A percentile compares a stretch with the other conserved stretches of the same genome.
These are phyloP conservation scores for Sinonovacula constricta DNA, from an alignment of 1,140 invertebrate genomes.

Conservation along the genomic window DNA sequence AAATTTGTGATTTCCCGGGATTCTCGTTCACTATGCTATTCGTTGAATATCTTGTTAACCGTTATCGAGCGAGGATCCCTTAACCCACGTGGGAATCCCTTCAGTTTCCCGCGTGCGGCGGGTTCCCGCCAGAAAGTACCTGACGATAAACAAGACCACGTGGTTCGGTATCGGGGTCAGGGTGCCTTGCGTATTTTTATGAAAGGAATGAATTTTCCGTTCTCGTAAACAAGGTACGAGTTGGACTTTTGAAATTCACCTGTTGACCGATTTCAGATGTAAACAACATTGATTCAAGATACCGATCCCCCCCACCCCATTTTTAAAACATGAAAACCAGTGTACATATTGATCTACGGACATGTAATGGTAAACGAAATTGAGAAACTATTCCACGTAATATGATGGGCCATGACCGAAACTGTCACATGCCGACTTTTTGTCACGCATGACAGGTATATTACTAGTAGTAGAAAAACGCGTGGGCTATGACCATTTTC, in stretches of 20 bases:
- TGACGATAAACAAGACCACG: conserved; percentile 32
- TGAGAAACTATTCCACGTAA: too few relatives aligned
- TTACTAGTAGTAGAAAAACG: too few relatives aligned
- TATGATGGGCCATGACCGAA: too few relatives aligned
- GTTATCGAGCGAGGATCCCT: too few relatives aligned
- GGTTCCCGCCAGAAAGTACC: conserved; percentile 34
- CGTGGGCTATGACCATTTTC: too few relatives aligned
- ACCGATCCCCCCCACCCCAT: conserved; percentile 6
- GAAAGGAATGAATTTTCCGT: conserved; percentile 10
- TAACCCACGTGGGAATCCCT: conserved; percentile 16
- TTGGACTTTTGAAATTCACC: conserved; percentile 7
- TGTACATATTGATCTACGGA: background rate
- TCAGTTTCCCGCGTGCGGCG: background rate
- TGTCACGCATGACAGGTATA: too few relatives aligned
- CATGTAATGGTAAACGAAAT: background rate
- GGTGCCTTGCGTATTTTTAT: conserved; percentile 34
- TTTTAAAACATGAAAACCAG: conserved; percentile 12
- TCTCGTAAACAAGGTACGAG: conserved; percentile 3
- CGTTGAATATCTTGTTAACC: too few relatives aligned
- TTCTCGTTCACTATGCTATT: too few relatives aligned
- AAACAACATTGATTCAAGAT: background rate
- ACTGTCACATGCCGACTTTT: too few relatives aligned
- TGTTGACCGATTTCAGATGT: conserved; percentile 3
- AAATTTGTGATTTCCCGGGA: too few relatives aligned
- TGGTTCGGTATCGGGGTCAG: conserved; percentile 23